Conservation (phyloP, 2,888 invertebrate species). For the Agrilus mali region DNA sequence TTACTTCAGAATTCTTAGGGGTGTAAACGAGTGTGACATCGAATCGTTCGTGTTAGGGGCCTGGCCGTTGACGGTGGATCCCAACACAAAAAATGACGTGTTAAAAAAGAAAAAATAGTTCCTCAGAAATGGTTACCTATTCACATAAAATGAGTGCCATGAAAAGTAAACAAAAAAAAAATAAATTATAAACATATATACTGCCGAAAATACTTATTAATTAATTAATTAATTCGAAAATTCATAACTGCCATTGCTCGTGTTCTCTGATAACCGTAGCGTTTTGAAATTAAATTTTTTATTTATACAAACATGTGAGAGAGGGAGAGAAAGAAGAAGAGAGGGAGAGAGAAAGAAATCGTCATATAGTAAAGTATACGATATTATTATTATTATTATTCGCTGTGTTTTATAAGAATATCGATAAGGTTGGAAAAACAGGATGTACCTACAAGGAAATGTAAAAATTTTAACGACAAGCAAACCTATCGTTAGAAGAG, state of each 20-base stretch:
- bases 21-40: slow-evolving; percentile 78
- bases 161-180: neutral
- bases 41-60: slow-evolving; percentile 79
- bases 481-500: no score
- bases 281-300: no score
- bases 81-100: slow-evolving; percentile 17
- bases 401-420: no score
- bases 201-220: neutral
- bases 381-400: no score
- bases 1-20: slow-evolving; percentile 75
- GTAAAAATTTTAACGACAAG: no score
- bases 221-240: neutral
- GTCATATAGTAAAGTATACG: no score
- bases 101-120: neutral
- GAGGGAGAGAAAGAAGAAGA: no score
- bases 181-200: neutral
- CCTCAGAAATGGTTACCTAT: slow-evolving; percentile 2
- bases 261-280: no score
- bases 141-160: neutral
- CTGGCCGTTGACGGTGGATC: slow-evolving; percentile 48
- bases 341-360: no score
- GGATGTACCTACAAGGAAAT: no score
- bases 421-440: no score
- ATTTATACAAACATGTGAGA: no score
- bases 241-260: neutral